Evolutionary conservation across 2,113 vertebrate genomes (phyloP).

Genomic region (Thomomys bottae): DNA sequence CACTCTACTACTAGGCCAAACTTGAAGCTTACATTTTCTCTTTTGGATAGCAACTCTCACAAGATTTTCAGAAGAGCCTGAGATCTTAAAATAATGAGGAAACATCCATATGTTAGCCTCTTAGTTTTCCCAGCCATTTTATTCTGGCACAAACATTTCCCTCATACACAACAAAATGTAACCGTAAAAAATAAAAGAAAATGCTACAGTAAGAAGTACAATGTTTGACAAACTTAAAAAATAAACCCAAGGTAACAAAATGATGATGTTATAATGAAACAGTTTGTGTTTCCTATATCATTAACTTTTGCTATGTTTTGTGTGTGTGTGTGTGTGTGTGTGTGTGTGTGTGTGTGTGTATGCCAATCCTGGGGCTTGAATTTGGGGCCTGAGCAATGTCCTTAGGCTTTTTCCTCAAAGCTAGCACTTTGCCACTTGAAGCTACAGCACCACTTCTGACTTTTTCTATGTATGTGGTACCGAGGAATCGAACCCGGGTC

Average conservation of each 20-base stretch:
- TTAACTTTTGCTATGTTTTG: too few species aligned
- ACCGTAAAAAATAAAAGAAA: neutral
- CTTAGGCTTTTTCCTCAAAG: too few species aligned
- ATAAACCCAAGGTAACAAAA: neutral
- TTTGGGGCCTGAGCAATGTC: too few species aligned
- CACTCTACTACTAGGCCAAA: too few species aligned
- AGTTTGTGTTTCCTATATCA: too few species aligned
- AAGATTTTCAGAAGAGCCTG: neutral
- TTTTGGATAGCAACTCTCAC: neutral
- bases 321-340: too few species aligned
- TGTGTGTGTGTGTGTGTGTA: too few species aligned
- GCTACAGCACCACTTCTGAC: too few species aligned
- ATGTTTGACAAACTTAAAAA: neutral
- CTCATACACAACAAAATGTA: neutral
- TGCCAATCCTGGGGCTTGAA: too few species aligned
- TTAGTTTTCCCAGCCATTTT: neutral
- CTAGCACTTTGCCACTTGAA: too few species aligned
- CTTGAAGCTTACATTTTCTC: neutral
- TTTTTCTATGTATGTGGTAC: too few species aligned
- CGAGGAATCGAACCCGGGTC: too few species aligned
- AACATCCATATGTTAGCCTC: neutral
- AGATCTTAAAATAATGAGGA: neutral
- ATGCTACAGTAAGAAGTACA: neutral
- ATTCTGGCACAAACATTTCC: neutral
- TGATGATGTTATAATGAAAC: neutral